Base-by-base conservation (phyloP, 2,797 vertebrate species). In the Sparus aurata region DNA sequence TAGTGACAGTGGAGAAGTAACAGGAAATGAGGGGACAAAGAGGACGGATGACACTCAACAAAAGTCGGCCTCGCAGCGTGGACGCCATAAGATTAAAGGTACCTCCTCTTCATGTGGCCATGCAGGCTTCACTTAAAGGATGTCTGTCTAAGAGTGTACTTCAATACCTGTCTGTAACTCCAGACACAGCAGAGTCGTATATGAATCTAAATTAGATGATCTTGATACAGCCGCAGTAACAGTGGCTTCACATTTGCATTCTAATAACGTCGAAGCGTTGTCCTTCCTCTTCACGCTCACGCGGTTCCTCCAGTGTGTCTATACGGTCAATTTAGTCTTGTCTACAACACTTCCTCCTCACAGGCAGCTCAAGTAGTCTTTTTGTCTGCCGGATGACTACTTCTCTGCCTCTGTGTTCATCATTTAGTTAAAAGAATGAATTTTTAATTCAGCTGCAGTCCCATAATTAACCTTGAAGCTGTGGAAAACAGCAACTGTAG, bases 171-270 rank as follows among this genome's bases (percentile, higher is more conserved):
- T 77, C n/a, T 60, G 11, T 13, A n/a, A 27, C 43, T 27, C 34
- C 17, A 17, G 53, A 69, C 50, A 47, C 46, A 65, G 6, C 5
- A 23, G 27, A 17, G 53, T 63, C 22, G 13, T 30, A 22, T 34
- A 12, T 73, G 62, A 83, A 72, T 87, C 34, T 59, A 13, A 87
- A 85, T 75, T 15, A 82, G 71, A 13, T 73, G 17, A 83, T 82
- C 65, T 63, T 30, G 45, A 60, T 25, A 8, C 17, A 30, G 16
- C 30, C 49, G 75, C 45, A 46, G 17, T 18, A 50, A 12, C 2
- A 1, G 34, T 45, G 49, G 34, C 53, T 1, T 22, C 20, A 75
- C 60, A 62, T 84, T 60, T 77, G 66, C 66, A 71, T 73, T 67
- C 12, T 71, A 61, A 70, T 41, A 55, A 63, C 34, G 30, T 65